phyloP scores from a whole-genome alignment of 2,113 vertebrate genomes.

The Hassar affinis region DNA sequence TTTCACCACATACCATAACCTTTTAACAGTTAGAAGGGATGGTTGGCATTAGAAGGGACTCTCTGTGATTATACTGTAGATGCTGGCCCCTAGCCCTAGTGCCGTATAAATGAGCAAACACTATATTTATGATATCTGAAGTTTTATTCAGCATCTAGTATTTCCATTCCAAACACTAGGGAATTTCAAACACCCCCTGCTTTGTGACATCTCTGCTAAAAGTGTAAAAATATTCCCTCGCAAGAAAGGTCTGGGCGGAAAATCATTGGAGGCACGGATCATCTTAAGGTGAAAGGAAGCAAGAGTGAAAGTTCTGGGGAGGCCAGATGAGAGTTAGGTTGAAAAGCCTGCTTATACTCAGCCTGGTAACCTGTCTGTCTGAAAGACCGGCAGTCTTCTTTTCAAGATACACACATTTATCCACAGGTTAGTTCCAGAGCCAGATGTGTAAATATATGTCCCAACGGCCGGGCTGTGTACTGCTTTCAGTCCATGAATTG shows the following conservation, averaged over 20 bases:
- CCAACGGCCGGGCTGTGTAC: slow-evolving; percentile 3
- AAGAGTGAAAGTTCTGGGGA: slow-evolving; percentile 55
- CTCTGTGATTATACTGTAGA: not conserved
- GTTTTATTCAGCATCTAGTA: slow-evolving; percentile 1
- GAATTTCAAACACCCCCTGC: slow-evolving; percentile 37
- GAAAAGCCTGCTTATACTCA: slow-evolving; percentile 62
- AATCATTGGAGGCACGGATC: slow-evolving; percentile 60
- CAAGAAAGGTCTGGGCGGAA: slow-evolving; percentile 64
- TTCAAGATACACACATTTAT: slow-evolving; percentile 9
- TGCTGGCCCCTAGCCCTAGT: not conserved
- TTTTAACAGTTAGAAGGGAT: not conserved
- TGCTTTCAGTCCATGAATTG: slow-evolving; percentile 33
- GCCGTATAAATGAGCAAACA: not conserved
- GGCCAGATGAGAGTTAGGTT: slow-evolving; percentile 44
- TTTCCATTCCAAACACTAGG: slow-evolving; percentile 1
- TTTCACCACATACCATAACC: not conserved
- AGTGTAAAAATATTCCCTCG: slow-evolving; percentile 54
- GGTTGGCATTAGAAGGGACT: not conserved
- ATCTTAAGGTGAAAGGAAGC: slow-evolving; percentile 70
- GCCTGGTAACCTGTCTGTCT: slow-evolving; percentile 50
- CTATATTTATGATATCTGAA: not conserved
- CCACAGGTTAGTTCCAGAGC: slow-evolving; percentile 13
- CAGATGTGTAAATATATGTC: slow-evolving; percentile 31
- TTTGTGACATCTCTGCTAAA: slow-evolving; percentile 45
- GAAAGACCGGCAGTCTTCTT: slow-evolving; percentile 58